Conservation (phyloP, 2,888 invertebrate genomes). For the Serripes groenlandicus region DNA sequence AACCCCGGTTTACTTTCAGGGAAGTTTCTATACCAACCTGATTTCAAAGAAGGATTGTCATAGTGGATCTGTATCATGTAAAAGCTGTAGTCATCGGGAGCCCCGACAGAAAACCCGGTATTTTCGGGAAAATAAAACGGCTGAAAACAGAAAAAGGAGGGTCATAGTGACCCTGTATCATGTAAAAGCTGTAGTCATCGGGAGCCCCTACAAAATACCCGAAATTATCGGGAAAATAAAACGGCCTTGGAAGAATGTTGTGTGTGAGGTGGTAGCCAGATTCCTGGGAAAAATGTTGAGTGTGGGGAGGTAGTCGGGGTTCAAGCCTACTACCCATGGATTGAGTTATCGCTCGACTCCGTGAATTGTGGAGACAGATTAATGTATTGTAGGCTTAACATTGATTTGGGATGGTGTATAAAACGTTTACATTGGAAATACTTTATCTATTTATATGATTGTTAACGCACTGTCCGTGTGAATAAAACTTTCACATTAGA, state of each 20-base stretch:
- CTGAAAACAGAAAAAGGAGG: slow-evolving; percentile 55
- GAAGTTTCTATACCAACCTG: slow-evolving; percentile 13
- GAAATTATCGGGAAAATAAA: not conserved
- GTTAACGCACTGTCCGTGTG: too few relatives aligned
- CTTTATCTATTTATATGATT: too few relatives aligned
- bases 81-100: slow-evolving; percentile 90
- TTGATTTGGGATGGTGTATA: not conserved
- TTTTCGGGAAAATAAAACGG: slow-evolving; percentile 75
- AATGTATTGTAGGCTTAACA: too few relatives aligned
- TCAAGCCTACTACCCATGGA: too few relatives aligned
- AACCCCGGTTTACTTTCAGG: slow-evolving; percentile 3
- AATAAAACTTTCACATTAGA: too few relatives aligned
- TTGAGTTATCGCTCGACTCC: too few relatives aligned
- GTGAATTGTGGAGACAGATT: too few relatives aligned
- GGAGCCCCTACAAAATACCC: not conserved
- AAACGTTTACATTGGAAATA: too few relatives aligned
- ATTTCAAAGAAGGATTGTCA: slow-evolving; percentile 90
- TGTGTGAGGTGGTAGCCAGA: too few relatives aligned
- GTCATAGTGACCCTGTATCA: not conserved
- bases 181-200: not conserved
- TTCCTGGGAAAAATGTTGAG: not conserved
- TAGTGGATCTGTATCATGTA: slow-evolving; percentile 97
- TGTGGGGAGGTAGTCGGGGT: too few relatives aligned
- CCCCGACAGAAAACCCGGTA: slow-evolving; percentile 94
- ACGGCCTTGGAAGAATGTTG: too few relatives aligned